A percentile compares a stretch with the other conserved stretches of the same genome.
Conservation (phyloP, 2,113 vertebrate genomes). For the Planiliza haematocheilus region DNA sequence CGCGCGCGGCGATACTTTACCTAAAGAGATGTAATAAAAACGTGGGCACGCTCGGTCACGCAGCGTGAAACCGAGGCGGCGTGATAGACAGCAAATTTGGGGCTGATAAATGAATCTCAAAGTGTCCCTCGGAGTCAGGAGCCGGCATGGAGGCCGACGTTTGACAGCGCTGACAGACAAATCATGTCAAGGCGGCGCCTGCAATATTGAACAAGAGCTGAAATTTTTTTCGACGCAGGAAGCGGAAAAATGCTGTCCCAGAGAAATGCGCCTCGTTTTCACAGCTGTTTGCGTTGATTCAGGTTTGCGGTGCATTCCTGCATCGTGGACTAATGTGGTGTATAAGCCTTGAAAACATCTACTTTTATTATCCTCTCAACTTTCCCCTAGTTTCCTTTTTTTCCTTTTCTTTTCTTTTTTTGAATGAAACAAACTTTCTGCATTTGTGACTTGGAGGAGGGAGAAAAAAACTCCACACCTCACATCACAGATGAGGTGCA, state of each 20-base stretch:
- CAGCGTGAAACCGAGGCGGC: background rate
- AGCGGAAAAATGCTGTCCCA: conserved; percentile 38
- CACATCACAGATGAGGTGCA: conserved; percentile 66
- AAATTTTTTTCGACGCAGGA: conserved; percentile 3
- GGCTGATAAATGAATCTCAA: conserved; percentile 61
- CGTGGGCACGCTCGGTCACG: background rate
- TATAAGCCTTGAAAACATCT: conserved; percentile 19
- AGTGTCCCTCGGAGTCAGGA: conserved; percentile 56
- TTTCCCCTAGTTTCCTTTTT: conserved; percentile 49
- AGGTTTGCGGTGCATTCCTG: background rate
- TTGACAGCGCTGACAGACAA: conserved; percentile 68
- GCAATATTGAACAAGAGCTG: conserved; percentile 62
- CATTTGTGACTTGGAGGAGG: conserved; percentile 35
- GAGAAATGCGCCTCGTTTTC: conserved; percentile 36
- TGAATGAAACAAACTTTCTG: conserved; percentile 68
- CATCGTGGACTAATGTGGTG: conserved; percentile 23
- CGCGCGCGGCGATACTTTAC: conserved; percentile 27
- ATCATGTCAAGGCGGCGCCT: conserved; percentile 55
- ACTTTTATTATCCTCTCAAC: conserved; percentile 58
- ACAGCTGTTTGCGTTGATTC: conserved; percentile 44
- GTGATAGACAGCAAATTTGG: conserved; percentile 50
- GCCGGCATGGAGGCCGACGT: conserved; percentile 30
- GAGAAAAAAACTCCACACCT: conserved; percentile 16
- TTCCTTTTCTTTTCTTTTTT: conserved; percentile 47
- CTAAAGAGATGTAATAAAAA: conserved; percentile 37